These are phyloP conservation scores for Rhabdomys dilectus DNA, from an alignment of 2,113 vertebrate species.

Conservation along the genomic window DNA sequence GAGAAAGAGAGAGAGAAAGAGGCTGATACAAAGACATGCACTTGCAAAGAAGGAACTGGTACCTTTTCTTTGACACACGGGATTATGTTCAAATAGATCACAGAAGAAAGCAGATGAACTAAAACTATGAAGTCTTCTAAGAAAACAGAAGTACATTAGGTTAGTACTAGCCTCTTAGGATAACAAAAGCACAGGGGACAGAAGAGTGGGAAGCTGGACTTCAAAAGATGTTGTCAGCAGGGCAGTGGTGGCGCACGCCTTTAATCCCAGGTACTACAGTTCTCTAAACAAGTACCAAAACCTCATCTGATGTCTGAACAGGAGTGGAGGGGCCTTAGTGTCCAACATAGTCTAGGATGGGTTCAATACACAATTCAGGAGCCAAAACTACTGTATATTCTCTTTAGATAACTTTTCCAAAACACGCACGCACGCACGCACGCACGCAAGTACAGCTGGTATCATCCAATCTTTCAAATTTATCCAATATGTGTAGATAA, in stretches of 20 bases:
- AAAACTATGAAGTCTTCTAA: constrained; percentile 32
- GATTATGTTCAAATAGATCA: constrained; percentile 53
- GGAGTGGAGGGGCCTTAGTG: neutral
- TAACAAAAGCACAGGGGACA: constrained; percentile 33
- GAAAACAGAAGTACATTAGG: neutral
- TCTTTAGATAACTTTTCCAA: neutral
- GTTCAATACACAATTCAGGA: neutral
- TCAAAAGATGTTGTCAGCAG: constrained; percentile 35
- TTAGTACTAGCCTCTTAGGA: constrained; percentile 27
- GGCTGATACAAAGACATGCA: neutral
- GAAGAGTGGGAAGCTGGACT: neutral
- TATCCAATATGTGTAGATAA: neutral
- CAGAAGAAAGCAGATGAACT: neutral
- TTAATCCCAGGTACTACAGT: neutral
- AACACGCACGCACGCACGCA: neutral
- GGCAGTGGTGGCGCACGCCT: too few relatives aligned
- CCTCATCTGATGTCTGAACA: neutral
- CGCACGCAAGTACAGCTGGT: neutral
- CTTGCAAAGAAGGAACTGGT: constrained; percentile 11
- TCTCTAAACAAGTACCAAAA: neutral
- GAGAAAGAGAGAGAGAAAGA: too few relatives aligned
- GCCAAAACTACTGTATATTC: neutral
- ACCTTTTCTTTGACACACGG: neutral
- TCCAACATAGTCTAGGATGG: neutral
- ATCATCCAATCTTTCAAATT: neutral